phyloP scores from a whole-genome alignment of 2,797 vertebrate genomes.

The Ispidina picta region DNA sequence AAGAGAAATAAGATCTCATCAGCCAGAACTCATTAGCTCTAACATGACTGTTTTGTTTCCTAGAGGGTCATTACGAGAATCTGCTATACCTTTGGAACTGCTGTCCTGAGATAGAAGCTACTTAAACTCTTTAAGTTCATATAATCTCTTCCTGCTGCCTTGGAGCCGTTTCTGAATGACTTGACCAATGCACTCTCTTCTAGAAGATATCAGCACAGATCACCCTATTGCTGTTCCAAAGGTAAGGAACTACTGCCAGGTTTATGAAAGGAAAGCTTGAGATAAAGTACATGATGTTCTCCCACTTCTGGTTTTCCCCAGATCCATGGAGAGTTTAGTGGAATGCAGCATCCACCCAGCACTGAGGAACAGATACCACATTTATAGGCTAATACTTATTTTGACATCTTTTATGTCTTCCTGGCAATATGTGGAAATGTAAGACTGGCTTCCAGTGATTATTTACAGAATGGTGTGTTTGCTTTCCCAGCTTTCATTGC shows the following conservation, averaged over 20 bases:
- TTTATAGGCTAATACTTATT: not conserved
- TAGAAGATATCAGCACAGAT: not conserved
- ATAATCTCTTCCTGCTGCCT: not conserved
- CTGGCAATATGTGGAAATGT: rapidly evolving
- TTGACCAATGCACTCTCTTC: not conserved
- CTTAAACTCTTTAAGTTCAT: not conserved
- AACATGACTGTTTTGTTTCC: rapidly evolving
- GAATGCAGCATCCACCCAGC: not conserved
- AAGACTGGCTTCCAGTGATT: not conserved
- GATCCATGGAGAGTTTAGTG: not conserved
- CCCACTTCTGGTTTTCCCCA: not conserved
- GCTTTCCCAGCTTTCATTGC: not conserved
- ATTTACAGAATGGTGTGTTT: not conserved
- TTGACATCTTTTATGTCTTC: not conserved
- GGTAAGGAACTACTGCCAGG: not conserved
- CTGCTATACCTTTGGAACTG: not conserved
- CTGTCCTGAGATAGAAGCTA: not conserved
- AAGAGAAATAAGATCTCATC: not conserved
- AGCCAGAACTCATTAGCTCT: not conserved
- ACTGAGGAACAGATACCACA: not conserved
- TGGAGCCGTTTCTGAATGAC: not conserved
- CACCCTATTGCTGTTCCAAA: not conserved
- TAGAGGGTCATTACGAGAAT: not conserved
- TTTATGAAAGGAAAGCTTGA: not conserved
- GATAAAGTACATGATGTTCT: not conserved